Evolutionary conservation across 2,797 vertebrate genomes (phyloP).

Genomic region (Schizopygopsis pylzovi): DNA sequence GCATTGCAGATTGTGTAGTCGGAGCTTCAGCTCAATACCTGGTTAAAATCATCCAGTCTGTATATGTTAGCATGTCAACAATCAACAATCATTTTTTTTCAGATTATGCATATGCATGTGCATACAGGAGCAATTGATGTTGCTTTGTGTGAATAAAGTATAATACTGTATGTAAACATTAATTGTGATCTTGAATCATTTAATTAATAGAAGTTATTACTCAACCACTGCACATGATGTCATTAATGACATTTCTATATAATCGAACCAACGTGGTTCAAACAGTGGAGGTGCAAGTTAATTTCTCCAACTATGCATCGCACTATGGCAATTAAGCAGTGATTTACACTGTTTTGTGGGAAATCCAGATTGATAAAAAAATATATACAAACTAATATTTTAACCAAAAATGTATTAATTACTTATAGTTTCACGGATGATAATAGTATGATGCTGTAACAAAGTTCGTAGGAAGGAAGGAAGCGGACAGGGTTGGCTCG

Average conservation of each 20-base stretch:
- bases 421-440: background rate
- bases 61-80: background rate
- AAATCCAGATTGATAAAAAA: background rate
- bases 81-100: background rate
- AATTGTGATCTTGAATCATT: too few species aligned
- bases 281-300: background rate
- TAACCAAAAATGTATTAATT: background rate
- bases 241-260: background rate
- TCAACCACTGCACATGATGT: background rate
- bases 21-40: background rate
- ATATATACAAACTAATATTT: too few species aligned
- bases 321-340: background rate
- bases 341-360: background rate
- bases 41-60: background rate
- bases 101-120: background rate
- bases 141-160: background rate
- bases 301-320: background rate
- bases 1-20: background rate
- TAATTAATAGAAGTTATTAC: too few species aligned
- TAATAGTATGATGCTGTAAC: background rate
- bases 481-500: too few species aligned
- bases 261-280: background rate
- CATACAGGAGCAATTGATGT: background rate
- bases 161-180: too few species aligned
- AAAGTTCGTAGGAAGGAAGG: too few species aligned